These are phyloP conservation scores for Cygnus atratus DNA, from an alignment of 2,113 vertebrate species.

Conservation along the genomic window DNA sequence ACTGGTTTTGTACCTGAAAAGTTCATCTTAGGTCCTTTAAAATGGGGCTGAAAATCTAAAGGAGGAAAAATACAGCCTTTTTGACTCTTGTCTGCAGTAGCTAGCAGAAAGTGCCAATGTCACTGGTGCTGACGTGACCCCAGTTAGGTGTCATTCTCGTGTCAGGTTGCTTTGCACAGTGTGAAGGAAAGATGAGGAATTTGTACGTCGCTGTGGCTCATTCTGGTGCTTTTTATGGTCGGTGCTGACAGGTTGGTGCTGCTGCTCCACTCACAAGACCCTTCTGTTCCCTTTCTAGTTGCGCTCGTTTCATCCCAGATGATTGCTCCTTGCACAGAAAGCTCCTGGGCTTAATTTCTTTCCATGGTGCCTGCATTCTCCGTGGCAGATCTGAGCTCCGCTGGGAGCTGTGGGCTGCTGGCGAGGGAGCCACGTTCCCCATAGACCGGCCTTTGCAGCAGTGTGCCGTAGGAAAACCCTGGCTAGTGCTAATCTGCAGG, in stretches of 20 bases:
- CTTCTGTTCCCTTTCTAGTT: not conserved
- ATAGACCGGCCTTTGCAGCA: not conserved
- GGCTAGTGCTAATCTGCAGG: not conserved
- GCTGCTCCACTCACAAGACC: not conserved
- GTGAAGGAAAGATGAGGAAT: not conserved
- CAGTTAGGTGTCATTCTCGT: not conserved
- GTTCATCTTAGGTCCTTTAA: not conserved
- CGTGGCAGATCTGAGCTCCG: not conserved
- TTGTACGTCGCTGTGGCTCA: not conserved
- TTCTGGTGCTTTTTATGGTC: not conserved
- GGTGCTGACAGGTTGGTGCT: not conserved
- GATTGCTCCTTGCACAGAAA: not conserved
- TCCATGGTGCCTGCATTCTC: not conserved
- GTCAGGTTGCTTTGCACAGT: not conserved
- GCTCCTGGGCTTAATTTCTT: not conserved
- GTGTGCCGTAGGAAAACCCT: not conserved
- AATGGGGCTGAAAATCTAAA: not conserved
- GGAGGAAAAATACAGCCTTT: not conserved
- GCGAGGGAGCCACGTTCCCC: not conserved
- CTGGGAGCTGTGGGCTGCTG: not conserved
- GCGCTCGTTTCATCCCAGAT: not conserved
- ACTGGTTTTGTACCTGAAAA: not conserved
- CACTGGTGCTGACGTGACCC: not conserved
- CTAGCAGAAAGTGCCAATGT: not conserved
- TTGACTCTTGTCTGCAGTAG: not conserved